phyloP scores from a whole-genome alignment of 2,113 vertebrate species.

The Scomber colias region DNA sequence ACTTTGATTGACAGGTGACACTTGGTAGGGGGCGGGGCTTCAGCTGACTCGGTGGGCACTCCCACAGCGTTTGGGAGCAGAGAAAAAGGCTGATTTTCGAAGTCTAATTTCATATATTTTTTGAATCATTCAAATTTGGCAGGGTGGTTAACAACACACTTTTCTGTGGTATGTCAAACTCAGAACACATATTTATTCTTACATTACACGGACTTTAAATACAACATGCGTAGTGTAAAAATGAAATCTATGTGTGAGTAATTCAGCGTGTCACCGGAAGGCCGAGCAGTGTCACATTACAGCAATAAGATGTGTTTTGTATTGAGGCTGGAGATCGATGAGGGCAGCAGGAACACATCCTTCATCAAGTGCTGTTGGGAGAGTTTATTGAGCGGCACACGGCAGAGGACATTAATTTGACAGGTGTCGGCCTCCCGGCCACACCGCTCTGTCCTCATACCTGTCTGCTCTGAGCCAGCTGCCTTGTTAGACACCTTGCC shows the following conservation, averaged over 20 bases:
- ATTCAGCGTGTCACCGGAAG: neutral
- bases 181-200: no score
- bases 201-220: no score
- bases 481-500: conserved; percentile 48
- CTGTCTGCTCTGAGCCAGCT: conserved; percentile 35
- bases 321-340: conserved; percentile 38
- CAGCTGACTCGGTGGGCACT: no score
- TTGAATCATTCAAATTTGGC: no score
- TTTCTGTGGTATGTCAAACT: no score
- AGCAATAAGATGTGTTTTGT: conserved; percentile 24
- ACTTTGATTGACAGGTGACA: no score
- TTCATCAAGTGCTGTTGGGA: conserved; percentile 51
- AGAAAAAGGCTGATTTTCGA: no score
- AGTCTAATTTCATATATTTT: no score
- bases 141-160: no score
- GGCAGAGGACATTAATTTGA: conserved; percentile 54
- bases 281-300: conserved; percentile 39
- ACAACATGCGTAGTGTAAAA: neutral
- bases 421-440: conserved; percentile 44
- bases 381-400: conserved; percentile 54
- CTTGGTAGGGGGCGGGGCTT: no score
- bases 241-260: neutral
- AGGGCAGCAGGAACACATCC: conserved; percentile 39
- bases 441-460: conserved; percentile 35
- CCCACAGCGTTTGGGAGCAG: no score